phyloP scores from a whole-genome alignment of 2,888 invertebrate species.

The Trichogramma evanescens region DNA sequence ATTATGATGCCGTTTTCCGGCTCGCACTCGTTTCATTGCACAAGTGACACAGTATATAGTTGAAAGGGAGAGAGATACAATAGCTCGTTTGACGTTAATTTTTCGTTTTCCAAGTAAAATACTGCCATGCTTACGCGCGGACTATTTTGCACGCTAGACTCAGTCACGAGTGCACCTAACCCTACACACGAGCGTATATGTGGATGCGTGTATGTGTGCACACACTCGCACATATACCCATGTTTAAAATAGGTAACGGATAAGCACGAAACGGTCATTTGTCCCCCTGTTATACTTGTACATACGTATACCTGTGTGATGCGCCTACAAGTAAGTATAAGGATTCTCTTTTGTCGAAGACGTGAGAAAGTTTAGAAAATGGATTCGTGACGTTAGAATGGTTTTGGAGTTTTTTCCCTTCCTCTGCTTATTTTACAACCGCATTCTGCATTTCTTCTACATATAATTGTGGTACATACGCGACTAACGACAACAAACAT shows the following conservation, averaged over 20 bases:
- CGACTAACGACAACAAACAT: background rate
- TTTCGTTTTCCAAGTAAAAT: too few relatives aligned
- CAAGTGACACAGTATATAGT: too few relatives aligned
- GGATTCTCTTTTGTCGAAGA: conserved; percentile 9
- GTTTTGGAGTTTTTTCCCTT: background rate
- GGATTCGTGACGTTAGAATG: background rate
- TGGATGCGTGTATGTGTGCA: background rate
- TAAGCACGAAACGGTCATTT: conserved; percentile 31
- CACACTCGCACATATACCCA: conserved; percentile 6
- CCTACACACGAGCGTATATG: background rate
- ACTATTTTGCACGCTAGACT: conserved; percentile 15
- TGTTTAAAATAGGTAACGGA: too few relatives aligned
- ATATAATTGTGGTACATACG: background rate
- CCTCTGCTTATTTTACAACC: background rate
- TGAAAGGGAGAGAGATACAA: too few relatives aligned
- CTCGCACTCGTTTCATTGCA: too few relatives aligned
- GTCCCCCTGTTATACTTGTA: background rate
- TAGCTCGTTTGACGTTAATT: too few relatives aligned
- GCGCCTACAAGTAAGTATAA: too few relatives aligned
- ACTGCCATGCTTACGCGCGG: too few relatives aligned
- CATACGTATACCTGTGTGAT: too few relatives aligned
- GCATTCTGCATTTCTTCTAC: background rate
- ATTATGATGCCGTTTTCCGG: too few relatives aligned
- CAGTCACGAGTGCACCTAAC: conserved; percentile 15
- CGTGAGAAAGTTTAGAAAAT: conserved; percentile 29